Conservation (phyloP, 2,113 vertebrate species). For the Alouatta palliata region DNA sequence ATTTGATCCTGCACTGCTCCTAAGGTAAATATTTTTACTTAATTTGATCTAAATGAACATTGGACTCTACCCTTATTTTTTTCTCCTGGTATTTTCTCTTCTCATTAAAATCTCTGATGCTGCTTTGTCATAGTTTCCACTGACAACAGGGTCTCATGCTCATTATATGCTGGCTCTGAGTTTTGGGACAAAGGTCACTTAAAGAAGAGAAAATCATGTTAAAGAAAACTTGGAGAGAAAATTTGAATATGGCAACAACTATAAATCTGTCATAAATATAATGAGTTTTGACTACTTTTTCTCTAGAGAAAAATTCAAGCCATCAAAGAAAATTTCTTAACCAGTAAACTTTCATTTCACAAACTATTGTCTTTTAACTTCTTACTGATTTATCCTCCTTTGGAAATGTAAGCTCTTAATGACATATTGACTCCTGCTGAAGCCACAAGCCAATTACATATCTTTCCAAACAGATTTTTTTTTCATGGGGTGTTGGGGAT, state of each 20-base stretch:
- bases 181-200: conserved; percentile 75
- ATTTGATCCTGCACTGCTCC: conserved; percentile 49
- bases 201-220: conserved; percentile 68
- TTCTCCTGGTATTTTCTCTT: conserved; percentile 61
- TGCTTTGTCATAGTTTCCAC: conserved; percentile 61
- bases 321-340: conserved; percentile 25
- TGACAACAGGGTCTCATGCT: conserved; percentile 59
- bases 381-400: conserved; percentile 43
- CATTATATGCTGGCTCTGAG: conserved; percentile 71
- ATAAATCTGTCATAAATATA: conserved; percentile 28
- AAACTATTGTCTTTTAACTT: conserved; percentile 39
- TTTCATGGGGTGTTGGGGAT: not conserved
- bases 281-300: conserved; percentile 60
- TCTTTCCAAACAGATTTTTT: conserved; percentile 50
- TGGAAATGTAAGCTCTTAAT: conserved; percentile 27
- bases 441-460: conserved; percentile 35
- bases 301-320: conserved; percentile 47
- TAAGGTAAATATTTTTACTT: conserved; percentile 76
- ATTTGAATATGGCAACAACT: conserved; percentile 64
- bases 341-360: conserved; percentile 35
- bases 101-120: conserved; percentile 77
- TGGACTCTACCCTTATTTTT: conserved; percentile 19
- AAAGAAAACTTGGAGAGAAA: conserved; percentile 58
- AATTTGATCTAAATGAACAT: conserved; percentile 65
- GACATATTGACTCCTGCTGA: conserved; percentile 26